Conservation (phyloP, 2,797 vertebrate species). For the Prunella strophiata region DNA sequence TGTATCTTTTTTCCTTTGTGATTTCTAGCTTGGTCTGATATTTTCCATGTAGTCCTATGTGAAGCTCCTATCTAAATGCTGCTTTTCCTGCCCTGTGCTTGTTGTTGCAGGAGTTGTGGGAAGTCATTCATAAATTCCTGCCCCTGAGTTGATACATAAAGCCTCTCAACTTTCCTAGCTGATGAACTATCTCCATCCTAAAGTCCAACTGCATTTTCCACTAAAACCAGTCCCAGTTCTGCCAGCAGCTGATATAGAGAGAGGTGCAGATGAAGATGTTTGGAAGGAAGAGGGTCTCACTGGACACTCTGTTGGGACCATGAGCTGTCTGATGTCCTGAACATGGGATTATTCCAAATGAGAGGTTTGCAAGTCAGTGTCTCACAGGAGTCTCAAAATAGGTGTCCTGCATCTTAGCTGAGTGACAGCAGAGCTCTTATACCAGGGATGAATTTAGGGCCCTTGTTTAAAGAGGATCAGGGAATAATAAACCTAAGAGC, state of each 20-base stretch:
- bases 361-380: background rate
- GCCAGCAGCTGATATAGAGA: background rate
- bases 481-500: conserved; percentile 49
- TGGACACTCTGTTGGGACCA: background rate
- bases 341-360: background rate
- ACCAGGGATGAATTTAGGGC: background rate
- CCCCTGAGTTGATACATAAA: background rate
- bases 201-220: background rate
- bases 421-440: background rate
- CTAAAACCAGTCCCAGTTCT: background rate
- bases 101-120: background rate
- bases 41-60: background rate
- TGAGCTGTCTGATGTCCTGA: background rate
- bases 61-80: background rate
- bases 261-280: background rate
- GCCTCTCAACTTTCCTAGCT: background rate
- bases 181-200: background rate
- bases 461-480: conserved; percentile 51
- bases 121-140: background rate
- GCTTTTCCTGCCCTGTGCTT: background rate
- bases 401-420: background rate
- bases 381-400: background rate
- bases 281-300: background rate
- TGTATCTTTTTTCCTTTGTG: background rate
- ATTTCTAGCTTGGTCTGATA: background rate